phyloP scores from a whole-genome alignment of 2,113 vertebrate species.

The Aix galericulata region DNA sequence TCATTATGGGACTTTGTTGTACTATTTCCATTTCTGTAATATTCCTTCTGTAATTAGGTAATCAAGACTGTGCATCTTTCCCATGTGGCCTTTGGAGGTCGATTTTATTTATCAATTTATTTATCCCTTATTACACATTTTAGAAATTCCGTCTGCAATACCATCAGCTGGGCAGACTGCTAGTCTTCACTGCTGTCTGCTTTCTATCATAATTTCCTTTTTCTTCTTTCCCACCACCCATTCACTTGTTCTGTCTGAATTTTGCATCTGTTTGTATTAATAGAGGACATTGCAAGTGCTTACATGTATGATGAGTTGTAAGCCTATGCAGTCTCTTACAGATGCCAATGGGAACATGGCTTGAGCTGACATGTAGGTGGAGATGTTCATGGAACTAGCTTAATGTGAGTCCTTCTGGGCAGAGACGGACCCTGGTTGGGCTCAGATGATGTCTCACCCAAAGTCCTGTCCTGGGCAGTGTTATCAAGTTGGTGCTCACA shows the following conservation, averaged over 20 bases:
- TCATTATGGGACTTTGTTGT: slow-evolving; percentile 46
- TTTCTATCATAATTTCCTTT: slow-evolving; percentile 25
- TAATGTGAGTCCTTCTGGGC: neutral
- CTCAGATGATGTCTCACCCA: neutral
- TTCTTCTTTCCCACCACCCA: neutral
- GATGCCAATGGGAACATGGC: accelerated
- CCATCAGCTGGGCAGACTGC: neutral
- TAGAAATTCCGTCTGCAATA: neutral
- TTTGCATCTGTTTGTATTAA: slow-evolving; percentile 23
- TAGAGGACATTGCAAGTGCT: neutral
- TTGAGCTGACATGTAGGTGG: neutral
- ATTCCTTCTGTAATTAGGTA: slow-evolving; percentile 52
- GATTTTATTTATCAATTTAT: slow-evolving; percentile 58
- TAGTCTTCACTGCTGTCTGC: neutral
- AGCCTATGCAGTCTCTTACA: neutral
- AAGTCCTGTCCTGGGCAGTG: neutral
- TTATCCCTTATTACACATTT: neutral
- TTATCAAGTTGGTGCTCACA: neutral
- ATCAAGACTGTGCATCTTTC: slow-evolving; percentile 26
- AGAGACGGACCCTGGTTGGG: neutral
- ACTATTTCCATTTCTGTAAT: slow-evolving; percentile 51
- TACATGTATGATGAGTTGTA: neutral
- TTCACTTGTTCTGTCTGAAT: slow-evolving; percentile 11
- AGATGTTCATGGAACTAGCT: neutral
- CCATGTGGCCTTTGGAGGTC: slow-evolving; percentile 1